These are phyloP conservation scores for Drosophila buzzatii DNA, from an alignment of 2,888 invertebrate genomes.

Conservation along the genomic window DNA sequence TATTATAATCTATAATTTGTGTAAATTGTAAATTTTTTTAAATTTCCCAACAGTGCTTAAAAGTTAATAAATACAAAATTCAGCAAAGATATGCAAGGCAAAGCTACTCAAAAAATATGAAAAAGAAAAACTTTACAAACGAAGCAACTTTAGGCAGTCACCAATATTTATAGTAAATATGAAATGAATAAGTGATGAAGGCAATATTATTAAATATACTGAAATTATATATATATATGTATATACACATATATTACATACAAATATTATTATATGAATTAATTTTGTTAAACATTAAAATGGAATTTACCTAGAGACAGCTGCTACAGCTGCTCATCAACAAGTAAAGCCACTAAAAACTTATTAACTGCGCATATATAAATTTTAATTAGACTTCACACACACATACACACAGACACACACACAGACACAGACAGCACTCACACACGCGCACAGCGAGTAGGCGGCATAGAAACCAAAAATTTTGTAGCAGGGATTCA, in stretches of 20 bases:
- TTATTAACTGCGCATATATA: constrained; percentile 76
- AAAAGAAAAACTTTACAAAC: neutral
- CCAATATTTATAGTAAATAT: neutral
- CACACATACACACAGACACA: constrained; percentile 24
- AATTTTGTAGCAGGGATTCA: constrained; percentile 54
- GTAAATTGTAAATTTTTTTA: too few species aligned
- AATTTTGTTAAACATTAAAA: constrained; percentile 18
- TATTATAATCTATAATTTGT: too few species aligned
- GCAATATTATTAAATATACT: neutral
- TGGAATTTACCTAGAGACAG: constrained; percentile 25
- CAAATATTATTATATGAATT: constrained; percentile 7
- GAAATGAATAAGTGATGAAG: neutral
- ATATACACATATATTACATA: too few species aligned
- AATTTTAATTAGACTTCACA: constrained; percentile 71
- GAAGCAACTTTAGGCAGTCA: neutral
- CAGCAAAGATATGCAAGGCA: neutral
- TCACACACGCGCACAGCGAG: constrained; percentile 24
- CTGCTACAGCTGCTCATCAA: constrained; percentile 44
- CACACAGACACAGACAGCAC: constrained; percentile 2
- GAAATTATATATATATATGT: too few species aligned
- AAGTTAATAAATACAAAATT: too few species aligned
- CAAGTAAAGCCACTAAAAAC: constrained; percentile 74
- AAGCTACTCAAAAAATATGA: neutral
- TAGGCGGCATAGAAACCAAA: constrained; percentile 52
- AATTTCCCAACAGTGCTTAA: too few species aligned